Evolutionary conservation across 2,888 invertebrate genomes (phyloP), one percentile per base, ranked within the genome.

Genomic region (Lepidocyrtinus sp.): DNA sequence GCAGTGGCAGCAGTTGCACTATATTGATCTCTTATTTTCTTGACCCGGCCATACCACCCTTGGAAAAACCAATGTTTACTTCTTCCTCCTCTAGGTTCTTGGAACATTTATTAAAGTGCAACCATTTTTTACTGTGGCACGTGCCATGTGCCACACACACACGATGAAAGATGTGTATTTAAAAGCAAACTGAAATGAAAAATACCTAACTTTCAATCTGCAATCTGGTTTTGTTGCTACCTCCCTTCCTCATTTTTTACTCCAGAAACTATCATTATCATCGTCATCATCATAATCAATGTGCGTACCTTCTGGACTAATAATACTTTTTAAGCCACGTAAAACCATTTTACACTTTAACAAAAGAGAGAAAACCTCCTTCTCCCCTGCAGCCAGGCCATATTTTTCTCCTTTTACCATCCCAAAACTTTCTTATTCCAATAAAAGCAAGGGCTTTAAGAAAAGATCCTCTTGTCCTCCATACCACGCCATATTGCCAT

Each of bases 121-220:
- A 68, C 72, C 59, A 61, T 78, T 71, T 67, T 68, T 70, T 64
- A 62, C 27, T 27, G 26, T 61, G 77, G 72, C 77, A 72, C 77
- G 77, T 78, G 77, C 77, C 77, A 78, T 72, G 72, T 78, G 77
- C 77, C 77, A 78, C 77, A 78, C 77, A 78, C 77, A 78, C 22
- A 72, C 77, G 46, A 78, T 78, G 77, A 72, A 72, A 68, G 72
- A 78, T 78, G 77, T 46, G 65, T n/a, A n/a, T 72, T 72, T 78
- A 68, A 78, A 78, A 78, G 61, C 36, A 21, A 65, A 70, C 64
- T 71, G 36, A 69, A 65, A 65, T 59, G 76, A 65, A 59, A 75
- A 22, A n/a, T n/a, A n/a, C n/a, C 36, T 25, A 71, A 78, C 46
- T 71, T 72, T 68, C 72, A 59, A 65, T 72, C 59, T 59, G 59